Evolutionary conservation across 1,140 invertebrate genomes (phyloP), one percentile per base, ranked within the genome.

Genomic region (Panulirus ornatus): DNA sequence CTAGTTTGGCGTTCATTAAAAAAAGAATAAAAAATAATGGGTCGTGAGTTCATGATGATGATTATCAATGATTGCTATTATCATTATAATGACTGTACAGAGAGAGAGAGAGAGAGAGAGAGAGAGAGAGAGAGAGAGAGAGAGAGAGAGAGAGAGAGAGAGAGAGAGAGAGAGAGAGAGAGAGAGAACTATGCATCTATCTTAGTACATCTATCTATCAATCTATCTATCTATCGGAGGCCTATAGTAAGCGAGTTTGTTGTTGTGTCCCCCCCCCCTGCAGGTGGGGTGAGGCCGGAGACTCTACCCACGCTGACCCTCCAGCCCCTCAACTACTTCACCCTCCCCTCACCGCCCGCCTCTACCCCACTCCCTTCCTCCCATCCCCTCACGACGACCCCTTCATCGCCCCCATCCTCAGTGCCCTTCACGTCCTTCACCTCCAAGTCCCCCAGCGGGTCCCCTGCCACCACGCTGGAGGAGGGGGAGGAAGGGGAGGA

Each of bases 61-160:
- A n/a, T n/a, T n/a, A n/a, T n/a, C n/a, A n/a, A n/a, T n/a, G n/a
- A n/a, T n/a, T n/a, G n/a, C n/a, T n/a, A n/a, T n/a, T n/a, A n/a
- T n/a, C n/a, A n/a, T n/a, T n/a, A n/a, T n/a, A n/a, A n/a, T n/a
- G n/a, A n/a, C n/a, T n/a, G n/a, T n/a, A n/a, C n/a, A 54, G 51
- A 54, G 51, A 54, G 51, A 54, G 51, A 54, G 51, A 54, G 51
- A 54, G 51, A 54, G 51, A 54, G 51, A 54, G 51, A 54, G 51
- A 54, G 51, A 54, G 51, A 54, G 51, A 54, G 51, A 54, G 51
- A 54, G 51, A 54, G 51, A 8, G 8, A 8, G 3, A 47, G 14
- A 47, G 44, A 47, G 5, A 47, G 44, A 14, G 14, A 14, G 14
- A 14, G 44, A 14, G 44, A 47, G 44, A 47, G 44, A 47, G 14